Conservation (phyloP, 2,797 vertebrate species). For the Mionectes olivaceus region DNA sequence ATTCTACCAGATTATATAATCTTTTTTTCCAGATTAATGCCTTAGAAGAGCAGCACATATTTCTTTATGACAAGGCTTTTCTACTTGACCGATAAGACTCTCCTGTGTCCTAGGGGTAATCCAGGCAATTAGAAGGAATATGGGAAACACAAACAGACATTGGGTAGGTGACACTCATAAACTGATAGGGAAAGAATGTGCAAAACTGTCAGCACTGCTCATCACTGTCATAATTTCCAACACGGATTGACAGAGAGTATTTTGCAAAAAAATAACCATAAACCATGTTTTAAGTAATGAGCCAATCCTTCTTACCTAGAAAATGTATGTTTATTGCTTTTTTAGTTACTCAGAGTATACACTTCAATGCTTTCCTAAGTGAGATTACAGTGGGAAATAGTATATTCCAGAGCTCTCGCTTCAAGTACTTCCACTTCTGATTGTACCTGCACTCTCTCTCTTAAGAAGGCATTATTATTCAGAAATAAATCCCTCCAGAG, state of each 20-base stretch:
- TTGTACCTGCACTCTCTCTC: neutral
- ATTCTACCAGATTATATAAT: neutral
- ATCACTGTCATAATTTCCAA: neutral
- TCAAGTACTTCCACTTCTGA: constrained; percentile 10
- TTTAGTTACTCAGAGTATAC: neutral
- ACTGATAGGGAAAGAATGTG: neutral
- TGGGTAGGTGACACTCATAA: neutral
- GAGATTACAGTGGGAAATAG: neutral
- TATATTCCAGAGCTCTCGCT: neutral
- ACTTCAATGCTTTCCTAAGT: neutral
- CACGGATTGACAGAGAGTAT: neutral
- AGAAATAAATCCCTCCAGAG: neutral
- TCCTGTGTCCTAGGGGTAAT: neutral
- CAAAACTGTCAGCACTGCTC: neutral
- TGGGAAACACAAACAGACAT: neutral
- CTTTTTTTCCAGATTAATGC: neutral
- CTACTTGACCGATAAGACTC: neutral
- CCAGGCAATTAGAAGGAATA: neutral
- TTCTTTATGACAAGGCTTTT: neutral
- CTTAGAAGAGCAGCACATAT: neutral
- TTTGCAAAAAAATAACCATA: neutral
- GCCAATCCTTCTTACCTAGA: neutral
- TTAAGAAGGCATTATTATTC: neutral
- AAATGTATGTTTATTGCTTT: neutral
- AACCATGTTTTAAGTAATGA: neutral